Evolutionary conservation across 1,140 invertebrate species (phyloP).

Genomic region (Drosophila subobscura): DNA sequence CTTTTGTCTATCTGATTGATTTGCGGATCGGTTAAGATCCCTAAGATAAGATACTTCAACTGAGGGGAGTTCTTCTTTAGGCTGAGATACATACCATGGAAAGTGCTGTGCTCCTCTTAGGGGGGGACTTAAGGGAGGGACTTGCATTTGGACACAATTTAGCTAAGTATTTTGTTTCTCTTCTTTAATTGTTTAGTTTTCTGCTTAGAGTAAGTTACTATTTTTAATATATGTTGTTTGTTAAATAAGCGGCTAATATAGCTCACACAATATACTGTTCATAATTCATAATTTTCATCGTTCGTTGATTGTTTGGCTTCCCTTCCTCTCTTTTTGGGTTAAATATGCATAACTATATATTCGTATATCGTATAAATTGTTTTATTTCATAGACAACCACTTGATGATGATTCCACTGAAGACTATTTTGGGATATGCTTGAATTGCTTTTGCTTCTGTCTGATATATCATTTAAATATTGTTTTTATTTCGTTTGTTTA

Average conservation of each 20-base stretch:
- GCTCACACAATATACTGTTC: slow-evolving; percentile 64
- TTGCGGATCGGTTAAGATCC: slow-evolving; percentile 6
- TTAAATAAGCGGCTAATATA: slow-evolving; percentile 75
- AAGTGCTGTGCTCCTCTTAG: slow-evolving; percentile 28
- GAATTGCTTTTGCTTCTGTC: slow-evolving; percentile 65
- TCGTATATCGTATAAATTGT: slow-evolving; percentile 12
- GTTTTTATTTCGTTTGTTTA: too few relatives aligned
- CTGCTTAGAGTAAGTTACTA: slow-evolving; percentile 54
- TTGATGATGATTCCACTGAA: slow-evolving; percentile 59
- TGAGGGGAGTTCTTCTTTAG: slow-evolving; percentile 38
- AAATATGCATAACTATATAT: slow-evolving; percentile 18
- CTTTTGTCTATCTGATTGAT: slow-evolving; percentile 17
- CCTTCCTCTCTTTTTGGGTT: slow-evolving; percentile 3
- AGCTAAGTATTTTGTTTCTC: slow-evolving; percentile 42
- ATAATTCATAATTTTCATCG: slow-evolving; percentile 48
- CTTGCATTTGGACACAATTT: slow-evolving; percentile 73
- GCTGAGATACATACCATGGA: slow-evolving; percentile 47
- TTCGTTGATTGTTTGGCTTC: slow-evolving; percentile 80
- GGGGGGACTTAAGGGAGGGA: slow-evolving; percentile 1
- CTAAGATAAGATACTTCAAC: slow-evolving; percentile 48
- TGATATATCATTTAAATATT: slow-evolving; percentile 4
- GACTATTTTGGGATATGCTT: slow-evolving; percentile 81
- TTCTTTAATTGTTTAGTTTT: neutral
- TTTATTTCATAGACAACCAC: slow-evolving; percentile 72
- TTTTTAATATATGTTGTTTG: slow-evolving; percentile 38